A percentile compares a stretch with the other conserved stretches of the same genome.
Evolutionary conservation across 2,888 invertebrate genomes (phyloP).

Genomic region (Andricus curvator): DNA sequence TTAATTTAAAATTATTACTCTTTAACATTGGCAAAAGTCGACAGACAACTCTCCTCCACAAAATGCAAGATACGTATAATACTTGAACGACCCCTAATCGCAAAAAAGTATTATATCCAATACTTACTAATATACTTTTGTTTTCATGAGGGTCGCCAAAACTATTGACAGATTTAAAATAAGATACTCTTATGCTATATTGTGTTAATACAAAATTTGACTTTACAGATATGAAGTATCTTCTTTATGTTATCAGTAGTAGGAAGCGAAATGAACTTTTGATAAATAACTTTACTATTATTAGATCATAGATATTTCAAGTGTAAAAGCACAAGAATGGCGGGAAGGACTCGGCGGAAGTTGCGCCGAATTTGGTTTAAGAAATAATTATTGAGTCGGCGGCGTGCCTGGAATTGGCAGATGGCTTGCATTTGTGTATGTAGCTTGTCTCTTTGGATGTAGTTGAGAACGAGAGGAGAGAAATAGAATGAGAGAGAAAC

Average conservation of each 20-base stretch:
- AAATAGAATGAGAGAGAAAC: constrained; percentile 46
- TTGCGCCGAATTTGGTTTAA: constrained; percentile 62
- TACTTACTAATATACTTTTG: too few relatives aligned
- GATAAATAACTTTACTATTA: neutral
- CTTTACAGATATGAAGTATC: too few relatives aligned
- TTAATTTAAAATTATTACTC: too few relatives aligned
- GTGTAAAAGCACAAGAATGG: constrained; percentile 38
- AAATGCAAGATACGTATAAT: too few relatives aligned
- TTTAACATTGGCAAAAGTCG: too few relatives aligned
- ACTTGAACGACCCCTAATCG: too few relatives aligned
- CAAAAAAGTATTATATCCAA: too few relatives aligned
- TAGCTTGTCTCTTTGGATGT: constrained; percentile 50
- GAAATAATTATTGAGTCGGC: constrained; percentile 64
- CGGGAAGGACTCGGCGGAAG: constrained; percentile 56
- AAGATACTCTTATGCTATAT: too few relatives aligned
- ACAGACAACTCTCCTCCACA: too few relatives aligned
- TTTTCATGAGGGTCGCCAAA: too few relatives aligned
- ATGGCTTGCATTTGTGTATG: constrained; percentile 51
- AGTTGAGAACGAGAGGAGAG: constrained; percentile 43
- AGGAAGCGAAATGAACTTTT: neutral
- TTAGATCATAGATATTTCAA: neutral
- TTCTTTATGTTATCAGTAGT: neutral
- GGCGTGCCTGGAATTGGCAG: constrained; percentile 40
- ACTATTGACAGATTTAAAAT: too few relatives aligned
- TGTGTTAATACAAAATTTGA: too few relatives aligned